These are phyloP conservation scores for Lates calcarifer DNA, from an alignment of 2,113 vertebrate genomes.

Conservation along the genomic window DNA sequence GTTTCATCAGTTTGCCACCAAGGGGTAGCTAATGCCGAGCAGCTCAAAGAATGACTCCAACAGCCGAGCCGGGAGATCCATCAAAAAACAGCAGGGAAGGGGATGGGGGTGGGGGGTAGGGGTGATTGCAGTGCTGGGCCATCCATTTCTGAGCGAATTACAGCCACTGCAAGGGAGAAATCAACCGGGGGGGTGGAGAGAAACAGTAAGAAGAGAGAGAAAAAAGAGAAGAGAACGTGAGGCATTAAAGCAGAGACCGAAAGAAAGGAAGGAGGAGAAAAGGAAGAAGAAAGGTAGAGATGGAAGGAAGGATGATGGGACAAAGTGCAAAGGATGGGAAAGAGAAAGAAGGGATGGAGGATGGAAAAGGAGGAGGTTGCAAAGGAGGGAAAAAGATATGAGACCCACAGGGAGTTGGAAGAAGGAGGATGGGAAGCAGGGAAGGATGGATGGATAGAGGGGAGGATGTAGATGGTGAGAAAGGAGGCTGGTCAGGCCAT, in stretches of 20 bases:
- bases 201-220: background rate
- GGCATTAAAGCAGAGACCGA: background rate
- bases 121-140: conserved; percentile 33
- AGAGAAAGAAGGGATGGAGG: background rate
- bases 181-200: background rate
- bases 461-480: background rate
- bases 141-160: conserved; percentile 65
- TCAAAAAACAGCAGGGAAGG: conserved; percentile 39
- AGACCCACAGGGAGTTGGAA: background rate
- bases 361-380: background rate
- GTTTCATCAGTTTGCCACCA: conserved; percentile 45
- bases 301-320: background rate
- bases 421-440: background rate
- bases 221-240: background rate
- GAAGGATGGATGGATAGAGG: background rate
- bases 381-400: background rate
- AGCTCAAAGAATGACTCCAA: conserved; percentile 28
- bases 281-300: too few species aligned
- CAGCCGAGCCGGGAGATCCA: conserved; percentile 53
- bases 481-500: background rate
- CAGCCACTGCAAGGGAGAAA: conserved; percentile 38
- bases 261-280: background rate
- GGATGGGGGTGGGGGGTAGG: too few species aligned
- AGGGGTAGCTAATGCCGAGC: conserved; percentile 2
- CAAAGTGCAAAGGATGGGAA: background rate